phyloP scores from a whole-genome alignment of 2,113 vertebrate species.

The Brienomyrus brachyistius region DNA sequence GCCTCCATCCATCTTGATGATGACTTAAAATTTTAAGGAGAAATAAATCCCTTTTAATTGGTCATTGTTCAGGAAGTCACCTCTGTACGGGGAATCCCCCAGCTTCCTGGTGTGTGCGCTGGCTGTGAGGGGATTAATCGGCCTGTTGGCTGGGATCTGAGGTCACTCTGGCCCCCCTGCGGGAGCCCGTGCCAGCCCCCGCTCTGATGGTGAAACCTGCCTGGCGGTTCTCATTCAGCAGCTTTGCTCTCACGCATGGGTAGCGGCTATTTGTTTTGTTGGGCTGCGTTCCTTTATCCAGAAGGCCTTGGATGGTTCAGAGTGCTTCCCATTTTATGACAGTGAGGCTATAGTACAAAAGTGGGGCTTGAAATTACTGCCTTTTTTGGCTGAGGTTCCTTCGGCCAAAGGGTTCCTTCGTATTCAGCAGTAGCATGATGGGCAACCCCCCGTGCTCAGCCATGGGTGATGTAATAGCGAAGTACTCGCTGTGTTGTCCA shows the following conservation, averaged over 20 bases:
- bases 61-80: not conserved
- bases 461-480: too few species aligned
- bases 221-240: not conserved
- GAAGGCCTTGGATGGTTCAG: not conserved
- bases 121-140: conserved; percentile 6
- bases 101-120: not conserved
- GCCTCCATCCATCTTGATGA: not conserved
- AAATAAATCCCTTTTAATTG: conserved; percentile 15
- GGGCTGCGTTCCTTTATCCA: not conserved
- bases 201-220: conserved; percentile 13
- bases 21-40: not conserved
- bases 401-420: not conserved
- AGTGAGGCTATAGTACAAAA: not conserved
- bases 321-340: not conserved
- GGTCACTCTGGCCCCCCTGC: not conserved
- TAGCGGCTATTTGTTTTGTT: not conserved
- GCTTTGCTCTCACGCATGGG: not conserved
- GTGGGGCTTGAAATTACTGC: not conserved
- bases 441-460: too few species aligned
- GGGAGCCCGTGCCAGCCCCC: not conserved
- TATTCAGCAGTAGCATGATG: not conserved
- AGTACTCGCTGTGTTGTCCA: too few species aligned
- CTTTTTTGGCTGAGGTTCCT: not conserved
- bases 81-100: not conserved
- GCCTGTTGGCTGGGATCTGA: not conserved